Base-by-base conservation (phyloP, 2,797 vertebrate genomes). In the Arnoldichthys spilopterus region DNA sequence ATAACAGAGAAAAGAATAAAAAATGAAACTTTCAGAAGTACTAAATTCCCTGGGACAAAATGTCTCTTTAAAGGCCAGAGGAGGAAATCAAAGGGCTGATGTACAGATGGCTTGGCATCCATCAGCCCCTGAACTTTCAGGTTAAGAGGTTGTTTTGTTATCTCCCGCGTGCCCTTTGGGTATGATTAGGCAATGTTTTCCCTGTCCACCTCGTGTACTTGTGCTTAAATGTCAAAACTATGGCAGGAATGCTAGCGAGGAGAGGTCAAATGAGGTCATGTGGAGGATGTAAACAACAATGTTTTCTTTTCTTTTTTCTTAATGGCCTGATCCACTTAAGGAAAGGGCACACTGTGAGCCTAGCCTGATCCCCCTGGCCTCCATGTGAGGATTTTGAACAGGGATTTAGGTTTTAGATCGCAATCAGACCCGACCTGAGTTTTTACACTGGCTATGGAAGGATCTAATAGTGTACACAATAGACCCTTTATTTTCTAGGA, bases 211-310 rank as follows among this genome's bases (percentile, higher is more conserved):
- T 89, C 84, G 87, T 92, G 91, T 92, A 91, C 89, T 90, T 78
- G 88, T 90, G 91, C 91, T 93, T 89, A 91, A 90, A 93, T 93
- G 92, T 93, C 91, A 91, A 90, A 92, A 91, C 90, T 93, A 93
- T 92, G 93, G 88, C 84, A 92, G 91, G 92, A 93, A 94, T 93
- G 92, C 90, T 84, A 72, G 88, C 87, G 88, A 78, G 37, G 68
- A 86, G 86, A 92, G 93, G 92, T 91, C 91, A 86, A 87, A 87
- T 80, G 84, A 89, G 92, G 93, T 93, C 92, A 92, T 84, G 59
- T 84, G 85, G 83, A 92, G 91, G 91, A 93, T 93, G 92, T 94
- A 94, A 93, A 93, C 91, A 94, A 93, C 91, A 93, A 93, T 88
- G 91, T 92, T 93, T 92, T 94, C 91, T 92, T 91, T 84, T 83